These are phyloP conservation scores for Lycopodina hypogea DNA, from an alignment of 37 sponge, comb jelly and placozoan species.

Conservation along the genomic window DNA sequence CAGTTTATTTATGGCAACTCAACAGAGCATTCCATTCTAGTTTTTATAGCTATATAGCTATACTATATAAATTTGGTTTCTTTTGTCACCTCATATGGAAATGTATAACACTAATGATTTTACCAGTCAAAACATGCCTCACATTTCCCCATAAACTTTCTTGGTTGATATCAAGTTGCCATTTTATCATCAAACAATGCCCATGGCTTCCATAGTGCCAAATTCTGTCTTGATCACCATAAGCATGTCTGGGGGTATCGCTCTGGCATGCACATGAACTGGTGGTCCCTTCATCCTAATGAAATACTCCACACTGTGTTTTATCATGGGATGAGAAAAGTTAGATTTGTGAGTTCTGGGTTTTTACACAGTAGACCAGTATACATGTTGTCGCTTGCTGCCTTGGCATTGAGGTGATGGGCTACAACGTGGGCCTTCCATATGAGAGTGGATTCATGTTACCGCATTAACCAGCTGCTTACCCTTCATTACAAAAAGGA, in stretches of 20 bases:
- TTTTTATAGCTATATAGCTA: too few relatives aligned
- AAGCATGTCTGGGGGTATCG: conserved; percentile 21
- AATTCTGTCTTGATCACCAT: conserved; percentile 26
- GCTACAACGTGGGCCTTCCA: background rate
- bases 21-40: too few relatives aligned
- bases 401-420: background rate
- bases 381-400: conserved; percentile 1
- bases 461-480: background rate
- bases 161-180: conserved; percentile 39
- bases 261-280: conserved; percentile 19
- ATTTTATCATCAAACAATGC: conserved; percentile 34
- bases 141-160: too few relatives aligned
- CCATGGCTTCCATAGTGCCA: conserved; percentile 19
- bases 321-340: conserved; percentile 6
- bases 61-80: too few relatives aligned
- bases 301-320: conserved; percentile 39
- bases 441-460: background rate
- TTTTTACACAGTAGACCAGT: conserved; percentile 5
- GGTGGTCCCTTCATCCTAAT: conserved; percentile 43
- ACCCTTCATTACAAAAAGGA: conserved; percentile 8
- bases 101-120: too few relatives aligned
- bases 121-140: too few relatives aligned
- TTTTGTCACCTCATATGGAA: too few relatives aligned
- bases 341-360: conserved; percentile 26
- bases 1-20: too few relatives aligned